Conservation (phyloP, 2,888 invertebrate species). For the Merodon equestris region DNA sequence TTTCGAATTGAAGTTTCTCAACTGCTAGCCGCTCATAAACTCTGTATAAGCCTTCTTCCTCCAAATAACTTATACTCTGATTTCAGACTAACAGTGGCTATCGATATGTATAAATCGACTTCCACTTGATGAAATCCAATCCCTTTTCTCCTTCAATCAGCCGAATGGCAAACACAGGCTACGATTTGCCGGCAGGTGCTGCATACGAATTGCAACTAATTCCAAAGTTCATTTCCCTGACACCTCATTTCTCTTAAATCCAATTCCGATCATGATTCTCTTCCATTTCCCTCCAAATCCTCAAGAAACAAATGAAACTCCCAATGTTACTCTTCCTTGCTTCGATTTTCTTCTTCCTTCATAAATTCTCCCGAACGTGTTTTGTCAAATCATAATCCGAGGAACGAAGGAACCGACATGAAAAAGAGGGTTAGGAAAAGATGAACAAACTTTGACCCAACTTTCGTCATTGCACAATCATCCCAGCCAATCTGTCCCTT, state of each 20-base stretch:
- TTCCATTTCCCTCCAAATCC: conserved; percentile 44
- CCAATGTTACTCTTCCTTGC: conserved; percentile 40
- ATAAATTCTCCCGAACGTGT: conserved; percentile 23
- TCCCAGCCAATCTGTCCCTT: conserved; percentile 57
- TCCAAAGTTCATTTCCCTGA: conserved; percentile 1
- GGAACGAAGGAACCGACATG: too few species aligned
- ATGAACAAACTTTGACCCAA: conserved; percentile 50
- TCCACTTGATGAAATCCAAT: too few species aligned
- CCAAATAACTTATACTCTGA: too few species aligned
- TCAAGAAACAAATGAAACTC: conserved; percentile 56
- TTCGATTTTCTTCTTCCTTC: neutral
- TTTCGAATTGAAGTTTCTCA: too few species aligned
- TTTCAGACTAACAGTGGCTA: too few species aligned
- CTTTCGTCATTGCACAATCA: conserved; percentile 64
- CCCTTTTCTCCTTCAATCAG: too few species aligned
- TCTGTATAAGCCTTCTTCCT: too few species aligned
- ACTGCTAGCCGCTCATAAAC: too few species aligned
- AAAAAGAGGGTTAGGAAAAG: conserved; percentile 1
- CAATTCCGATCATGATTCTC: conserved; percentile 59
- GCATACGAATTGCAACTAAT: conserved; percentile 21
- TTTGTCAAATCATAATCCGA: conserved; percentile 53
- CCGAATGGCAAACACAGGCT: neutral
- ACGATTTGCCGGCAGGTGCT: conserved; percentile 51
- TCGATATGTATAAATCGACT: too few species aligned
- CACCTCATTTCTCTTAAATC: neutral